Evolutionary conservation across 2,113 vertebrate genomes (phyloP).

Genomic region (Geothlypis trichas): DNA sequence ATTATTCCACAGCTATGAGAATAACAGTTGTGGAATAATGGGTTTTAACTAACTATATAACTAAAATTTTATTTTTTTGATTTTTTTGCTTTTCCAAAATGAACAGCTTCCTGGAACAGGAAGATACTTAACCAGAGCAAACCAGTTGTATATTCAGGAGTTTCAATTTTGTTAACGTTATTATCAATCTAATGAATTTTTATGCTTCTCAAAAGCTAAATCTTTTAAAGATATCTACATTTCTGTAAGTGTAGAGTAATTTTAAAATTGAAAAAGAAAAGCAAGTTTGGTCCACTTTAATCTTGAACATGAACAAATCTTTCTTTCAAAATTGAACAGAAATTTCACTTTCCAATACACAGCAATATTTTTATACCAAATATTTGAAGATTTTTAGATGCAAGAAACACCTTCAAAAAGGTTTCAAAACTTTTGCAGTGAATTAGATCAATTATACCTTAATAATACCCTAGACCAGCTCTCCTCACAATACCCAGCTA

Average conservation of each 20-base stretch:
- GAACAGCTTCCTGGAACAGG: neutral
- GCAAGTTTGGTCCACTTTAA: neutral
- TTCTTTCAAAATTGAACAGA: neutral
- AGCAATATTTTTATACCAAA: neutral
- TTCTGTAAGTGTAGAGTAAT: neutral
- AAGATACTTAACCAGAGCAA: neutral
- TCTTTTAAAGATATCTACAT: neutral
- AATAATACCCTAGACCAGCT: neutral
- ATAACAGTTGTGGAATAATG: too few species aligned
- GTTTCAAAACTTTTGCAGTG: neutral
- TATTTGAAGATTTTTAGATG: neutral
- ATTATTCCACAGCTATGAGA: neutral
- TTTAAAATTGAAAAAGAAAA: neutral
- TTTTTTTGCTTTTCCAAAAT: neutral
- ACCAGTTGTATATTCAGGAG: neutral
- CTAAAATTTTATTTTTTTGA: neutral
- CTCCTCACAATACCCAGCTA: neutral
- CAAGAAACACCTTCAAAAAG: neutral
- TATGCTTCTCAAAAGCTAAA: neutral
- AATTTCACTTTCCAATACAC: neutral
- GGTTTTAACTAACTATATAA: neutral
- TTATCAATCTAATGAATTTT: neutral
- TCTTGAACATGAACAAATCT: neutral
- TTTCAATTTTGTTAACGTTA: neutral
- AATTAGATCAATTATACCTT: neutral